Conservation (phyloP, 2,797 vertebrate genomes). For the Cynopterus sphinx region DNA sequence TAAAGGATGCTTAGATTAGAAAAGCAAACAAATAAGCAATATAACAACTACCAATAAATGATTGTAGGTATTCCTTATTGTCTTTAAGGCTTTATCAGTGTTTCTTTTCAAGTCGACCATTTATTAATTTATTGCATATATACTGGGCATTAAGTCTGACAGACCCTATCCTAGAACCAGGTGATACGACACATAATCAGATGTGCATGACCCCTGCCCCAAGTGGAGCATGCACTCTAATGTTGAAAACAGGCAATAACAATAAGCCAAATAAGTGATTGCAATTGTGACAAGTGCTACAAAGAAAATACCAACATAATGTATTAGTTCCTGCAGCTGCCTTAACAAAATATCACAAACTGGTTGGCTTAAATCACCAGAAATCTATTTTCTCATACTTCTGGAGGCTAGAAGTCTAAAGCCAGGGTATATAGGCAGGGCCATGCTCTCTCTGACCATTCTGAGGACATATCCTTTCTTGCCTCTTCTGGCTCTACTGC, state of each 20-base stretch:
- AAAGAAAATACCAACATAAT: background rate
- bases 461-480: background rate
- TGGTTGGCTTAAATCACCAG: background rate
- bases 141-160: background rate
- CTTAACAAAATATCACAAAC: background rate
- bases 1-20: background rate
- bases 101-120: background rate
- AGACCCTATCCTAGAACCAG: background rate
- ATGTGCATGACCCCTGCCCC: background rate
- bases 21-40: background rate
- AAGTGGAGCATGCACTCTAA: background rate
- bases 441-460: accelerated
- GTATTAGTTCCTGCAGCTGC: background rate
- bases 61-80: background rate
- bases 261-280: background rate
- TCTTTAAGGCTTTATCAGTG: background rate
- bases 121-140: background rate
- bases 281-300: background rate
- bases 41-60: background rate
- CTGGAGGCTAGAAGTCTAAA: background rate
- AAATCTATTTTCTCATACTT: background rate
- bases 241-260: background rate
- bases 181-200: background rate
- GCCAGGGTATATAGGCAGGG: background rate
- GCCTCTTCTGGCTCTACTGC: background rate